Percentiles rank a stretch among this genome's conserved stretches.
Evolutionary conservation across 2,113 vertebrate species (phyloP).

Genomic region (Hemiprocne comata): DNA sequence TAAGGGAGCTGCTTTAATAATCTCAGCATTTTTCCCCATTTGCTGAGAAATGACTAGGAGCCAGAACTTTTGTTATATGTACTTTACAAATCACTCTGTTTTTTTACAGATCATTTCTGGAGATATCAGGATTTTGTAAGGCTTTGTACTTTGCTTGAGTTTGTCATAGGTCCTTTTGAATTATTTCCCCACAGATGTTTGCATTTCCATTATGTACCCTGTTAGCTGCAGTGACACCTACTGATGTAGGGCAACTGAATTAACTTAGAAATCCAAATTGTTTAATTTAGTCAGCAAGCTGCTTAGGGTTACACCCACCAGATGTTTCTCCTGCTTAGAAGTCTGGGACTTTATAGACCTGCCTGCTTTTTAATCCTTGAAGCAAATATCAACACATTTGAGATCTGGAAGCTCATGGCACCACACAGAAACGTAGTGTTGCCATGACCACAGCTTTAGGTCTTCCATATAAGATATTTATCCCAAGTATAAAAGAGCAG

Average conservation of each 20-base stretch:
- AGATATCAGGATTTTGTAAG: constrained; percentile 11
- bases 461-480: background rate
- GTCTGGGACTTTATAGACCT: constrained; percentile 50
- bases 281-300: constrained; percentile 37
- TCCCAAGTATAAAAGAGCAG: background rate
- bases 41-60: constrained; percentile 44
- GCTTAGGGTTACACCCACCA: constrained; percentile 57
- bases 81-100: constrained; percentile 19
- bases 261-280: constrained; percentile 62
- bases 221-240: constrained; percentile 43
- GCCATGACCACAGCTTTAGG: constrained; percentile 64
- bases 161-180: background rate
- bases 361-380: constrained; percentile 73
- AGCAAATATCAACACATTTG: constrained; percentile 76
- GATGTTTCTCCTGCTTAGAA: constrained; percentile 72
- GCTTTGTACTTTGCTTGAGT: constrained; percentile 26
- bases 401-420: constrained; percentile 60
- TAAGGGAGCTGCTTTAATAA: constrained; percentile 64
- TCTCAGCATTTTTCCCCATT: constrained; percentile 36
- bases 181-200: constrained; percentile 44
- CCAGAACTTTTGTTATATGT: constrained; percentile 26
- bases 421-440: constrained; percentile 47
- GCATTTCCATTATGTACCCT: constrained; percentile 13
- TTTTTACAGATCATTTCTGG: constrained; percentile 39
- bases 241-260: constrained; percentile 45